Conservation (phyloP, 2,113 vertebrate species). For the Lepisosteus oculatus region DNA sequence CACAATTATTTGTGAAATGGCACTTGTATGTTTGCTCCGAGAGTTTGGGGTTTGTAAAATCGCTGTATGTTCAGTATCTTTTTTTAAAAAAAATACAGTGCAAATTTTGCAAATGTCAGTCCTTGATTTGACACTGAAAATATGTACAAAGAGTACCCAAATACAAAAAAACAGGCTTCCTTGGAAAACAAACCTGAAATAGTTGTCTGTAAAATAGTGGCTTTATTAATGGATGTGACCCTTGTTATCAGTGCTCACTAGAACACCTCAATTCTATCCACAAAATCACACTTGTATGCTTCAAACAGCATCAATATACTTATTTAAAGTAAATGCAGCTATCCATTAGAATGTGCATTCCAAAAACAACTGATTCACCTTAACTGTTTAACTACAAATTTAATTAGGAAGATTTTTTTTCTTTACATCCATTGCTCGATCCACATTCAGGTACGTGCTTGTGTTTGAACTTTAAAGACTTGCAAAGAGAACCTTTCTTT, state of each 20-base stretch:
- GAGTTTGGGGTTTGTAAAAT: slow-evolving; percentile 17
- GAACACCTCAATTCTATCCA: slow-evolving; percentile 28
- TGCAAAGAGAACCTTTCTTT: no score
- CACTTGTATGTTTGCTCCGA: slow-evolving; percentile 34
- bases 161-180: slow-evolving; percentile 18
- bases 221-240: slow-evolving; percentile 33
- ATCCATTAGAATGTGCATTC: no score
- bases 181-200: slow-evolving; percentile 19
- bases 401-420: not conserved
- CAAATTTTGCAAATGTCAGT: slow-evolving; percentile 2
- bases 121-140: slow-evolving; percentile 15
- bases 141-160: not conserved
- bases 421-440: slow-evolving; percentile 40
- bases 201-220: slow-evolving; percentile 33
- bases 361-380: no score
- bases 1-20: slow-evolving; percentile 28
- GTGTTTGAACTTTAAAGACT: not conserved
- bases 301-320: no score
- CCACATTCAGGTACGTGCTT: slow-evolving; percentile 25
- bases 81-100: not conserved
- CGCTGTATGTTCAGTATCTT: not conserved
- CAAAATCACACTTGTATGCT: slow-evolving; percentile 23
- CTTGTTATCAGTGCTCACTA: slow-evolving; percentile 32
- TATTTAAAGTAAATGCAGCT: no score
- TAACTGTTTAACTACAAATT: not conserved